Evolutionary conservation across 2,797 vertebrate genomes (phyloP).

Genomic region (Rhinogobio ventralis): DNA sequence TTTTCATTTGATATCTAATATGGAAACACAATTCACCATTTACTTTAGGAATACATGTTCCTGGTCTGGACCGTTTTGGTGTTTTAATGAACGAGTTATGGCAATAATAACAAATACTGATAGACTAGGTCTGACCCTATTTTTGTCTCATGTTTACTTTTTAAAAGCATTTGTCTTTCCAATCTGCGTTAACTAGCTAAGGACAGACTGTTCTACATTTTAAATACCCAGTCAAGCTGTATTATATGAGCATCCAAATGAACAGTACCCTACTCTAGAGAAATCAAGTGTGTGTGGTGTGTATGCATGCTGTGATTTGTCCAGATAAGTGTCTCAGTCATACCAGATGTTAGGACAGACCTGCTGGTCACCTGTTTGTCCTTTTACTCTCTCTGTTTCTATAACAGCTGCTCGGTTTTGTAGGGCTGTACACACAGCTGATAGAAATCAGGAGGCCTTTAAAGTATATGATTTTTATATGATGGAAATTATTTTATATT

Average conservation of each 20-base stretch:
- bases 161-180: not conserved
- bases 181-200: not conserved
- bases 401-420: conserved; percentile 11
- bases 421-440: not conserved
- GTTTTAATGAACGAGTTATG: not conserved
- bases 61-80: not conserved
- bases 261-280: not conserved
- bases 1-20: conserved; percentile 12
- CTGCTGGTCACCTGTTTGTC: conserved; percentile 8
- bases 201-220: not conserved
- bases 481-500: not conserved
- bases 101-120: not conserved
- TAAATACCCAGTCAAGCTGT: not conserved
- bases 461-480: not conserved
- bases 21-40: not conserved
- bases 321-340: not conserved
- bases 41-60: not conserved
- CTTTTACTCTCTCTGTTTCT: conserved; percentile 14
- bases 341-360: conserved; percentile 14
- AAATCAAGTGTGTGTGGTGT: not conserved
- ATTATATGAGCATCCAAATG: not conserved
- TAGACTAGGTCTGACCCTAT: not conserved
- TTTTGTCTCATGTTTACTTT: not conserved
- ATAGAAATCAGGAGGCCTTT: too few relatives aligned
- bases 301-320: not conserved